Evolutionary conservation across 2,888 invertebrate species (phyloP).

Genomic region (Netelia inedita): DNA sequence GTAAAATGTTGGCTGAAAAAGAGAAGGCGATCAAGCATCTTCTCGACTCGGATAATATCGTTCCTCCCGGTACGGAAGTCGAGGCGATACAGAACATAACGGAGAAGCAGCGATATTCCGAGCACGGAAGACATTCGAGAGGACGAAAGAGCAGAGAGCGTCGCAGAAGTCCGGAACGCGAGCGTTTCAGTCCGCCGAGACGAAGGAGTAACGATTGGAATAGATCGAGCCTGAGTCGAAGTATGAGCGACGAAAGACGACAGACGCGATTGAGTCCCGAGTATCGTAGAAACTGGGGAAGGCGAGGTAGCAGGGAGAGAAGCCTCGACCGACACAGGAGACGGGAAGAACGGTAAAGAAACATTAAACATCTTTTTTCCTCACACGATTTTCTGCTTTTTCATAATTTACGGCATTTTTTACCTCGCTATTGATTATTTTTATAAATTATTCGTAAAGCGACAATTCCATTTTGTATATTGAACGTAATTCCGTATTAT

Average conservation of each 20-base stretch:
- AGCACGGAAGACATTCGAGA: conserved; percentile 69
- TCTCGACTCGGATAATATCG: conserved; percentile 82
- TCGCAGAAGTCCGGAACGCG: conserved; percentile 74
- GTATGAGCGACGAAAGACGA: conserved; percentile 65
- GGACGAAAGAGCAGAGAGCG: conserved; percentile 71
- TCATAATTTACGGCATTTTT: not conserved
- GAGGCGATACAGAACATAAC: conserved; percentile 81
- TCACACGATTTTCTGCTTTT: not conserved
- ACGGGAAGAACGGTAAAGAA: conserved; percentile 81
- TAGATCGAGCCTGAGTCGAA: conserved; percentile 69
- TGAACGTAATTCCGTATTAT: not conserved
- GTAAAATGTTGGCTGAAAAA: conserved; percentile 82
- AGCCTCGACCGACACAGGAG: conserved; percentile 79
- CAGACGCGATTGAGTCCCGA: conserved; percentile 73
- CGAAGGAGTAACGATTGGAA: conserved; percentile 72
- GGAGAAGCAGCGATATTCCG: conserved; percentile 77
- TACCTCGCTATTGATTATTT: not conserved
- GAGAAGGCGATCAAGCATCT: conserved; percentile 83
- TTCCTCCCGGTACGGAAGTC: conserved; percentile 83
- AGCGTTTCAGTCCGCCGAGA: conserved; percentile 70
- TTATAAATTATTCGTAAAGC: not conserved
- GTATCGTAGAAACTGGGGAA: conserved; percentile 76
- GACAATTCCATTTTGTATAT: conserved; percentile 1
- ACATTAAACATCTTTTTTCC: conserved; percentile 6
- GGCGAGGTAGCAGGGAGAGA: conserved; percentile 79